Percentiles rank a stretch among this genome's conserved stretches.
These are phyloP conservation scores for Orcinus orca DNA, from an alignment of 2,113 vertebrate genomes.

Conservation along the genomic window DNA sequence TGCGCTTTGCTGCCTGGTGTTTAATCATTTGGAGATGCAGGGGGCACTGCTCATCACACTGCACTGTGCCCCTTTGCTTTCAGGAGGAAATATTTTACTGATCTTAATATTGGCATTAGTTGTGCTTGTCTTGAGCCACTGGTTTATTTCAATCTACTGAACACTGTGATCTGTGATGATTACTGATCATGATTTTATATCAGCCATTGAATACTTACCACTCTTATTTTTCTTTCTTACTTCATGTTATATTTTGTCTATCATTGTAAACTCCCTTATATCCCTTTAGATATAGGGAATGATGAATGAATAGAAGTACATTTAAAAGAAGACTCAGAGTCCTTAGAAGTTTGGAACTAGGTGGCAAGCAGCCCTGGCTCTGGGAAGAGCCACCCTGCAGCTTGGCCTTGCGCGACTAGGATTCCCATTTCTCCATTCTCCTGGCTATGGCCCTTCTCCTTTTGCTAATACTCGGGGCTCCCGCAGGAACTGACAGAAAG, in stretches of 20 bases:
- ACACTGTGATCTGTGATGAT: neutral
- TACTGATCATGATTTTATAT: neutral
- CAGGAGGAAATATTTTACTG: neutral
- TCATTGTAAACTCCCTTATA: neutral
- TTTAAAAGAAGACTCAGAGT: neutral
- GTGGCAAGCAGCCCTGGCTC: neutral
- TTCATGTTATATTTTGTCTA: neutral
- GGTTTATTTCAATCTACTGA: neutral
- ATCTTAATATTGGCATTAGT: neutral
- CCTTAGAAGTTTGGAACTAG: neutral
- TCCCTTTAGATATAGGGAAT: neutral
- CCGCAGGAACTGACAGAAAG: neutral
- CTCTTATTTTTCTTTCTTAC: neutral
- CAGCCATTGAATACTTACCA: neutral
- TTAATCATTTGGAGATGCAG: neutral
- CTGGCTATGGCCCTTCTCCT: neutral
- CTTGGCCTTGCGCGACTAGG: neutral
- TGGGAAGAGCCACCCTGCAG: neutral
- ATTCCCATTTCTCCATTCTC: neutral
- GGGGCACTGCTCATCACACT: neutral
- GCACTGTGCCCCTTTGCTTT: neutral
- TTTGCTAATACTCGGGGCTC: neutral
- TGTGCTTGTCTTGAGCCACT: neutral
- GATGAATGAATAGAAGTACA: constrained; percentile 12
- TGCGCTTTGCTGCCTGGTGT: neutral